These are phyloP conservation scores for Urosaurus nigricauda DNA, from an alignment of 2,797 vertebrate species.

Conservation along the genomic window DNA sequence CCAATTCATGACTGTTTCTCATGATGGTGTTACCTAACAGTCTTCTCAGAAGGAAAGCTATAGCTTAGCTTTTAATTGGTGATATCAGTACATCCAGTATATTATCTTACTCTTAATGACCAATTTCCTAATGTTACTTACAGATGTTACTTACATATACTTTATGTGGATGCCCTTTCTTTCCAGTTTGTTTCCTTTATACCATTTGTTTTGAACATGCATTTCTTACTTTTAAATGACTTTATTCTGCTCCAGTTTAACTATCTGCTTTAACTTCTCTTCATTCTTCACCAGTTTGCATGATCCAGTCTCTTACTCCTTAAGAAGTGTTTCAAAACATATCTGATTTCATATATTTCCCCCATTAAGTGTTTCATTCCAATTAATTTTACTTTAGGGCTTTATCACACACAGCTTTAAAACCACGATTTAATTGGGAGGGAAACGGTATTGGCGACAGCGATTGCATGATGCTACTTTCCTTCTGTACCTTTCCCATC, in stretches of 20 bases:
- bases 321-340: not conserved
- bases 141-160: not conserved
- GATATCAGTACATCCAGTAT: not conserved
- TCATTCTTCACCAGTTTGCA: not conserved
- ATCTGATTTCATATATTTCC: not conserved
- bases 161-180: not conserved
- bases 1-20: not conserved
- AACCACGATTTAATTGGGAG: no score
- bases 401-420: no score
- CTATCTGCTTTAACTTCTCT: not conserved
- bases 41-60: not conserved
- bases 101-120: not conserved
- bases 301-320: not conserved
- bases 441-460: no score
- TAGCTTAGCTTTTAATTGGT: not conserved
- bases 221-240: not conserved
- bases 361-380: not conserved
- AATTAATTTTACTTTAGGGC: not conserved
- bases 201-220: not conserved
- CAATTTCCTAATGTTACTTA: not conserved
- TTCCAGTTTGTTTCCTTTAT: not conserved
- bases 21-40: not conserved
- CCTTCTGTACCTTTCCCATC: no score
- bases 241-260: not conserved
- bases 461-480: no score